phyloP scores from a whole-genome alignment of 2,888 invertebrate genomes.

The Ptycholaimellus sp. region DNA sequence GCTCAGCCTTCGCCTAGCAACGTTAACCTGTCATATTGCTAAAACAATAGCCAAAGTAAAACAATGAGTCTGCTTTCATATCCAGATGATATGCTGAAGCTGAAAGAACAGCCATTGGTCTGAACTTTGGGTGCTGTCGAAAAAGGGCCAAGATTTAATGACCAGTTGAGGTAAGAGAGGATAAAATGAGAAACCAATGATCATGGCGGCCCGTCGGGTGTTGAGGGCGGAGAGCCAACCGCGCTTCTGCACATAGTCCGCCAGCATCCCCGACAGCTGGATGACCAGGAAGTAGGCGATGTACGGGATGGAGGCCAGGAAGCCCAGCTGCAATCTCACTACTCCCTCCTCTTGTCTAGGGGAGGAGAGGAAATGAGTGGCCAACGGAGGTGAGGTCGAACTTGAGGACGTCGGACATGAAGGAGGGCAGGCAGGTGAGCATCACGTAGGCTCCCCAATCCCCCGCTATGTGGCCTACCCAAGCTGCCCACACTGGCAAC shows the following conservation, averaged over 20 bases:
- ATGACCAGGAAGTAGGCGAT: slow-evolving; percentile 22
- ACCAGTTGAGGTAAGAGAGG: too few species aligned
- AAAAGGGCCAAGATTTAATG: too few species aligned
- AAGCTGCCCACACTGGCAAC: slow-evolving; percentile 14
- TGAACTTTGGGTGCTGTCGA: too few species aligned
- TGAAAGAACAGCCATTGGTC: too few species aligned
- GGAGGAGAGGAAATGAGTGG: neutral
- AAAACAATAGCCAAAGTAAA: too few species aligned
- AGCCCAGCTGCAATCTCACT: slow-evolving; percentile 17
- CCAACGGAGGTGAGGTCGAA: slow-evolving; percentile 15
- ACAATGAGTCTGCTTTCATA: too few species aligned
- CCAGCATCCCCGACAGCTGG: slow-evolving; percentile 19
- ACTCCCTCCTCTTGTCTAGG: neutral
- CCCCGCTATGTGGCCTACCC: slow-evolving; percentile 23
- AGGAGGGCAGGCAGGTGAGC: slow-evolving; percentile 30
- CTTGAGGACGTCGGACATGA: slow-evolving; percentile 23
- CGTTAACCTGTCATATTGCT: too few species aligned
- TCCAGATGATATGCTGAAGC: too few species aligned
- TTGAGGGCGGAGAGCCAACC: slow-evolving; percentile 17
- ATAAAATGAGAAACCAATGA: slow-evolving; percentile 14
- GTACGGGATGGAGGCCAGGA: slow-evolving; percentile 23
- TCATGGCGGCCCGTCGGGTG: slow-evolving; percentile 22
- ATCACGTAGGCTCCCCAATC: slow-evolving; percentile 33
- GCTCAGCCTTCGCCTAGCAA: too few species aligned
- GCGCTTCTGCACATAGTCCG: slow-evolving; percentile 17